Conservation (phyloP, 2,888 invertebrate genomes). For the Drosophila hamatofila region DNA sequence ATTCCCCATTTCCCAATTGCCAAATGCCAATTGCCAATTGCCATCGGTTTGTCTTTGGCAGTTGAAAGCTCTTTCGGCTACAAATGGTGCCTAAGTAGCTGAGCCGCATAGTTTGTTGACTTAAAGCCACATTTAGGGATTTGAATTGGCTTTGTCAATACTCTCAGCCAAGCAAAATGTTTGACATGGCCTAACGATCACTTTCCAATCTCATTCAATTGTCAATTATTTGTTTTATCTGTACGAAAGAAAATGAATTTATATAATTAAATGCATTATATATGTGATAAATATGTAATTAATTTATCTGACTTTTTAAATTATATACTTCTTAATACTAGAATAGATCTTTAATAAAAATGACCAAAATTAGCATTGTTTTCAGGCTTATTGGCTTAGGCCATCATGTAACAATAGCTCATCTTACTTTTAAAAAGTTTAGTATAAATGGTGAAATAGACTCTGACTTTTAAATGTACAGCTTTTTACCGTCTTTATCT, state of each 20-base stretch:
- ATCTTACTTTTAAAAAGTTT: too few species aligned
- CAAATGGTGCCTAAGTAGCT: slow-evolving; percentile 52
- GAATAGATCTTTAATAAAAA: too few species aligned
- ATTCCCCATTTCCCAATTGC: background rate
- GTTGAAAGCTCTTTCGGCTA: slow-evolving; percentile 32
- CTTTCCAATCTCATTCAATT: slow-evolving; percentile 30
- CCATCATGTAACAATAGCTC: too few species aligned
- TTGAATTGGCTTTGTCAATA: background rate
- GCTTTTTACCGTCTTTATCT: too few species aligned
- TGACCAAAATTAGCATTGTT: too few species aligned
- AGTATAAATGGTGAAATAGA: too few species aligned
- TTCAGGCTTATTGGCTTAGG: too few species aligned
- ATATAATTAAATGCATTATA: background rate
- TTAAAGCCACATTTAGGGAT: slow-evolving; percentile 40
- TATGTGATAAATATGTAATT: too few species aligned
- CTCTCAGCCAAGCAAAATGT: background rate
- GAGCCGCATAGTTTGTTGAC: slow-evolving; percentile 20
- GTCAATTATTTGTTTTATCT: background rate
- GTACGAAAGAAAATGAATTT: background rate
- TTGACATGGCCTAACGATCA: background rate
- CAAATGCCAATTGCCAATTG: slow-evolving; percentile 29
- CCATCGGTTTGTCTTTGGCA: slow-evolving; percentile 55
- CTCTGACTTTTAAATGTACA: too few species aligned
- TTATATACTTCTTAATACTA: background rate
- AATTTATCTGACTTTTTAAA: background rate